These are phyloP conservation scores for Oenanthe melanoleuca DNA, from an alignment of 2,113 vertebrate genomes.

Conservation along the genomic window DNA sequence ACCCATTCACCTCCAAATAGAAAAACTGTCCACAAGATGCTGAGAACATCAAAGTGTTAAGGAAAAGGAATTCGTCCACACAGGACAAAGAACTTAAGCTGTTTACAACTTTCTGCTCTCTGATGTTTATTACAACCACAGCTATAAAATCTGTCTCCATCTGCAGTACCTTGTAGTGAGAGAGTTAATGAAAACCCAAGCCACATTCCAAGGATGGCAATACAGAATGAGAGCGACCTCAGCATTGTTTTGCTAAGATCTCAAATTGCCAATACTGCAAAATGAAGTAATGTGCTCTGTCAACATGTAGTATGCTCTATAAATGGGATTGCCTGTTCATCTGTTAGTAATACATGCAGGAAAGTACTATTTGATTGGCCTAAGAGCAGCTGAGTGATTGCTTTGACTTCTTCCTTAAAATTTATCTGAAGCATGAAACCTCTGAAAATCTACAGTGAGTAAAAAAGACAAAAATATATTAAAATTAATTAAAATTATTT, in stretches of 20 bases:
- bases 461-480: not conserved
- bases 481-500: not conserved
- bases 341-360: slow-evolving; percentile 34
- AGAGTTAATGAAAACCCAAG: slow-evolving; percentile 68
- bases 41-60: not conserved
- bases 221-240: slow-evolving; percentile 61
- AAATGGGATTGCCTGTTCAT: slow-evolving; percentile 52
- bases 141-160: not conserved
- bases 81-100: not conserved
- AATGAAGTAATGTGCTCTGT: slow-evolving; percentile 67
- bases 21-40: not conserved
- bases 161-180: slow-evolving; percentile 11
- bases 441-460: not conserved
- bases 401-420: not conserved
- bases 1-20: slow-evolving; percentile 18
- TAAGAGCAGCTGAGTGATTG: not conserved
- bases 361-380: slow-evolving; percentile 5
- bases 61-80: not conserved
- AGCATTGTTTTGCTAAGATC: slow-evolving; percentile 73
- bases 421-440: not conserved
- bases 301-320: slow-evolving; percentile 66
- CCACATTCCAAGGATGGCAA: slow-evolving; percentile 71
- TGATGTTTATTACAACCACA: not conserved
- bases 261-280: slow-evolving; percentile 70
- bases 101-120: slow-evolving; percentile 21